Conservation (phyloP, 2,797 vertebrate genomes). For the Sebastiscus albofasciatus region DNA sequence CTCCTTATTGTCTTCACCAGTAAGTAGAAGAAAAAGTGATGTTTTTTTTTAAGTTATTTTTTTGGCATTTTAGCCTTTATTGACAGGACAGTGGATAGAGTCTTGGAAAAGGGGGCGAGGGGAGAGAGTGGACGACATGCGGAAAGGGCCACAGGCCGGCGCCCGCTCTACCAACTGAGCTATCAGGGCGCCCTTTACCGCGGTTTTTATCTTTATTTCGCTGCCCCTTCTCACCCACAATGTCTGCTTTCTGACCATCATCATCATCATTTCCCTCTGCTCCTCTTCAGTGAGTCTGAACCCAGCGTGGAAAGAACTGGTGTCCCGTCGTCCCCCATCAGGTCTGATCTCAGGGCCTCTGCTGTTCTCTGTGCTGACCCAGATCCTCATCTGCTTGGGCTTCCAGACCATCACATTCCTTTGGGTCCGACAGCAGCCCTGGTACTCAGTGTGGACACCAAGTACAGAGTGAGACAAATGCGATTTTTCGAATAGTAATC, state of each 20-base stretch:
- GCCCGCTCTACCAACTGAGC: too few relatives aligned
- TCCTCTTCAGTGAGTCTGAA: constrained; percentile 93
- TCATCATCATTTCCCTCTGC: background rate
- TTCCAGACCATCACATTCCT: constrained; percentile 93
- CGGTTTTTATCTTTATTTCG: background rate
- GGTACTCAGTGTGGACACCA: constrained; percentile 87
- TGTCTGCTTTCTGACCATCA: background rate
- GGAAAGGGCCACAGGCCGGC: too few relatives aligned
- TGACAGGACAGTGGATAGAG: too few relatives aligned
- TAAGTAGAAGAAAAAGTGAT: constrained; percentile 81
- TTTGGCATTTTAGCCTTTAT: too few relatives aligned
- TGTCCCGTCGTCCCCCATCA: constrained; percentile 91
- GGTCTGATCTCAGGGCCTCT: constrained; percentile 95
- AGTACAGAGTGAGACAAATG: constrained; percentile 86
- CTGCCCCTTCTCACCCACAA: background rate
- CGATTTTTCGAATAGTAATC: too few relatives aligned
- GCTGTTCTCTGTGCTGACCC: constrained; percentile 93
- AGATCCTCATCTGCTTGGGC: constrained; percentile 93
- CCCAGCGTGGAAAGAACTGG: constrained; percentile 94
- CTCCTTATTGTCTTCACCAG: constrained; percentile 97
- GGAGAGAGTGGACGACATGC: too few relatives aligned
- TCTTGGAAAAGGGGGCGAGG: too few relatives aligned
- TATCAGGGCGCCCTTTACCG: background rate
- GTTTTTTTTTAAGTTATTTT: too few relatives aligned
- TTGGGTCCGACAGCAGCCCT: constrained; percentile 88